Conservation (phyloP, 2,888 invertebrate genomes). For the Aradus depressus region DNA sequence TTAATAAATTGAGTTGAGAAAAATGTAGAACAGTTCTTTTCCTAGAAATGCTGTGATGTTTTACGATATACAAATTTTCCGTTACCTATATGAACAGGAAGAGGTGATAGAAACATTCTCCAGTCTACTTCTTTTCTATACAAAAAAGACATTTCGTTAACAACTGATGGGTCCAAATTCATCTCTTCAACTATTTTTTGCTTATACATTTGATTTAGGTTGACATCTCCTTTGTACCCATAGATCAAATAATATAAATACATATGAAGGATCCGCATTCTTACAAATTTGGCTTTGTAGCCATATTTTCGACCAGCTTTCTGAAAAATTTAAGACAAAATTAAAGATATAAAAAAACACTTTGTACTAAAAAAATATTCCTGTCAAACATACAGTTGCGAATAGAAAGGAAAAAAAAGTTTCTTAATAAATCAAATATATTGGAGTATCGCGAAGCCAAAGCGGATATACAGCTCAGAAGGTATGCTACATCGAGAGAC, state of each 20-base stretch:
- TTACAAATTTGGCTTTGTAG: constrained; percentile 51
- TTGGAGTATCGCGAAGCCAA: too few species aligned
- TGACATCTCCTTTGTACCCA: constrained; percentile 40
- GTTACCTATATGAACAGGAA: constrained; percentile 45
- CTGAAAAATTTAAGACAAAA: constrained; percentile 6
- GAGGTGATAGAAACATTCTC: constrained; percentile 61
- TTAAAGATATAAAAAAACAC: background rate
- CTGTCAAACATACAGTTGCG: too few species aligned
- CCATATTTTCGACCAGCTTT: constrained; percentile 35
- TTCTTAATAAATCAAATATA: too few species aligned
- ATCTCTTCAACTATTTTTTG: constrained; percentile 33
- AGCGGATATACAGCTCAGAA: too few species aligned
- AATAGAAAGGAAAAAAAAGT: too few species aligned
- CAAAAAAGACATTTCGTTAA: constrained; percentile 40
- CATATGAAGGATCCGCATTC: constrained; percentile 54
- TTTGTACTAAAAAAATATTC: too few species aligned
- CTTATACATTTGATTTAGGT: constrained; percentile 32
- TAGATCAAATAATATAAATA: constrained; percentile 58
- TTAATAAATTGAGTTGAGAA: too few species aligned
- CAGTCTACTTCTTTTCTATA: constrained; percentile 47
- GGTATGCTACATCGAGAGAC: too few species aligned
- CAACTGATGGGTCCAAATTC: constrained; percentile 37
- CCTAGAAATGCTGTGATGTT: background rate
- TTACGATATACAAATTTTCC: too few species aligned
- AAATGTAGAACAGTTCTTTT: too few species aligned